phyloP scores from a whole-genome alignment of 2,113 vertebrate species.

The Boulengeromyrus knoepffleri region DNA sequence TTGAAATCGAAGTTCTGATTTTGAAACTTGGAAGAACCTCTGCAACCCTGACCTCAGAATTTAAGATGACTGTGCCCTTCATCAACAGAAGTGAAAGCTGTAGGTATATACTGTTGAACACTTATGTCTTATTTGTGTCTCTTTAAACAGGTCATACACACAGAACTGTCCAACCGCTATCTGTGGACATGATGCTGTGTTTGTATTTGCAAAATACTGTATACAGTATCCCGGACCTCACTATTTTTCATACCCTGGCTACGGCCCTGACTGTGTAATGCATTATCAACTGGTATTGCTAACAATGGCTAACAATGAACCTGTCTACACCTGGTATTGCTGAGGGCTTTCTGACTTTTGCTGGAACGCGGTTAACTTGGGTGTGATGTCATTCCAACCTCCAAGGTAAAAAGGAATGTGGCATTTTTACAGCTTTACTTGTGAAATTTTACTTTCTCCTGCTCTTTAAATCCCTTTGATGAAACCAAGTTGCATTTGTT shows the following conservation, averaged over 20 bases:
- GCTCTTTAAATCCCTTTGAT: constrained; percentile 34
- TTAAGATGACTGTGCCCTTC: not conserved
- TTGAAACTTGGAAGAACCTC: not conserved
- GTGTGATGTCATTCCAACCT: not conserved
- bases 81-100: not conserved
- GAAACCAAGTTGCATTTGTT: not conserved
- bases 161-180: not conserved
- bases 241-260: too few species aligned
- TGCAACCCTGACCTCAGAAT: not conserved
- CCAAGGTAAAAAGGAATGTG: not conserved
- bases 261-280: not conserved
- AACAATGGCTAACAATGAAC: not conserved
- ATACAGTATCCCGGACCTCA: too few species aligned
- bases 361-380: not conserved
- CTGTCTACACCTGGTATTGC: not conserved
- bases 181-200: not conserved
- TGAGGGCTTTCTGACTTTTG: not conserved
- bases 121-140: not conserved
- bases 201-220: too few species aligned
- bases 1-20: not conserved
- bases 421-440: not conserved
- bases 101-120: not conserved
- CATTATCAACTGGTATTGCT: not conserved
- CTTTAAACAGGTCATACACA: too few species aligned
- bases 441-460: not conserved